Base-by-base conservation (phyloP, 2,113 vertebrate species). In the Morone chrysops region DNA sequence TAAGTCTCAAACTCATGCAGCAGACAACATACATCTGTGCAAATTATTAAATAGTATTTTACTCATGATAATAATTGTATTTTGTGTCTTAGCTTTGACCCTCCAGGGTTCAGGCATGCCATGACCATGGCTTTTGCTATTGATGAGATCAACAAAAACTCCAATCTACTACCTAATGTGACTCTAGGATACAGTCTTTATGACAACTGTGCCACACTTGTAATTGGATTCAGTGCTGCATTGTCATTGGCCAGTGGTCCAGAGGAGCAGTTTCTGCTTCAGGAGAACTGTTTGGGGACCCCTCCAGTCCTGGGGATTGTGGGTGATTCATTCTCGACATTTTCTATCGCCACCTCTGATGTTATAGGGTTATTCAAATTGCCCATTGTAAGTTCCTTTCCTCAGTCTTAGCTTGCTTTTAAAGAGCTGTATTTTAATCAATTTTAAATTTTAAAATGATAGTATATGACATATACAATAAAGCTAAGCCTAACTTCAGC, bases 241-340 rank as follows among this genome's bases (percentile, higher is more conserved):
- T 77, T 89, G 60, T 79, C 85, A 47, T n/a, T 92, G 41, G 73
- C 67, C 40, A 84, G 84, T 66, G 90, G 86, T 51, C 75, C 1
- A 25, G 88, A 90, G 2, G 63, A 90, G 16, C 48, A 78, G 14
- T 86, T 91, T 72, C 13, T 61, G 22, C 61, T 86, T 69, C 47
- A 74, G 16, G 73, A 86, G 17, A 81, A 36, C 59, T 92, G 91
- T 69, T 78, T 67, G 8, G 90, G 89, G 18, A 81, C 51, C 54
- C 72, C 82, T 54, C 88, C 89, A 16, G 80, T 92, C 0, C 38
- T 91, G 4, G 91, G 86, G 36, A 84, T 92, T 54, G 89, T 92
- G 18, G 91, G 89, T 54, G 91, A 92, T 83, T 86, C 89, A 48
- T 80, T 76, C 43, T 91, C 91, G 13, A 91, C 90, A 22, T 87